A percentile compares a stretch with the other conserved stretches of the same genome.
Evolutionary conservation across 2,113 vertebrate species (phyloP).

Genomic region (Apodemus sylvaticus): DNA sequence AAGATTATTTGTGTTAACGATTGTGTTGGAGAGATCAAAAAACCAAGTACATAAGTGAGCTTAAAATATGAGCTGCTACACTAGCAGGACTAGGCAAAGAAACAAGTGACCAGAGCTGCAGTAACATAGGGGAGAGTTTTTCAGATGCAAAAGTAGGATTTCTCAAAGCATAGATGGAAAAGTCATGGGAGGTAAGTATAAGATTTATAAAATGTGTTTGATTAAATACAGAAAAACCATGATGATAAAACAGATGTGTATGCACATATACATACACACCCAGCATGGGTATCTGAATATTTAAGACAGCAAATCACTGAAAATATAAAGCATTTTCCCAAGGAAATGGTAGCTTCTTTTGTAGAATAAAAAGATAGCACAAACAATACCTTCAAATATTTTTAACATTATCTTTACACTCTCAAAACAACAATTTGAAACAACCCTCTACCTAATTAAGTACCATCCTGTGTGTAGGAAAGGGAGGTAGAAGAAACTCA

Average conservation of each 20-base stretch:
- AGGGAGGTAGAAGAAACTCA: neutral
- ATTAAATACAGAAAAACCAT: neutral
- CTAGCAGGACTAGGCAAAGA: neutral
- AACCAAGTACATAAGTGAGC: neutral
- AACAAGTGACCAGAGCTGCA: neutral
- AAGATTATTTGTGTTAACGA: neutral
- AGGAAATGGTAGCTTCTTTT: neutral
- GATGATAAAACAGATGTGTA: neutral
- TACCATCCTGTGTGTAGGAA: neutral
- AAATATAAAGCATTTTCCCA: neutral
- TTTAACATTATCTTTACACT: neutral
- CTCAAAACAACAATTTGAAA: neutral
- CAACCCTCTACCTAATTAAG: neutral
- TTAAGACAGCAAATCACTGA: neutral
- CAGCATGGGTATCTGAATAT: neutral
- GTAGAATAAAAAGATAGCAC: neutral
- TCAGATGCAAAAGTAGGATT: neutral
- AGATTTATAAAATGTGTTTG: neutral
- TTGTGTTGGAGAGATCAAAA: neutral
- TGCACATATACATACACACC: too few relatives aligned
- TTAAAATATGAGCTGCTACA: neutral
- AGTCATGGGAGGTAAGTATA: neutral
- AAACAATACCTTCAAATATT: neutral
- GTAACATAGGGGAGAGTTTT: neutral
- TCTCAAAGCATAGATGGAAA: neutral